Evolutionary conservation across 2,797 vertebrate genomes (phyloP).

Genomic region (Peromyscus attwateri): DNA sequence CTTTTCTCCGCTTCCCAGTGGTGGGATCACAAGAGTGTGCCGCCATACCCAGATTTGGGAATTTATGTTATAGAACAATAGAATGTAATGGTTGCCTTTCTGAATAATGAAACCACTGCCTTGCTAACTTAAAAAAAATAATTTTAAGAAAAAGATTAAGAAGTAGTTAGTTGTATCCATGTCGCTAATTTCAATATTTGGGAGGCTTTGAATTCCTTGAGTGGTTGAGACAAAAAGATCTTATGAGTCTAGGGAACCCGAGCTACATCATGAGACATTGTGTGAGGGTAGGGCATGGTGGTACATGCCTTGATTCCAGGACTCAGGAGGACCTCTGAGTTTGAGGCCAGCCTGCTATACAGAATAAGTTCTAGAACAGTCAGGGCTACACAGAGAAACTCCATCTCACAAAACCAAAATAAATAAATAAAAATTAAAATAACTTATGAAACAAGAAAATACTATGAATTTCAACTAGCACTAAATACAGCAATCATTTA

Average conservation of each 20-base stretch:
- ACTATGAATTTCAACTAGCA: background rate
- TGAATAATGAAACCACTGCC: background rate
- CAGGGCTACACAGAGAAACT: background rate
- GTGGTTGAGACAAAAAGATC: background rate
- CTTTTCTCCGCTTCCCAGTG: background rate
- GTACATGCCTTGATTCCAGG: background rate
- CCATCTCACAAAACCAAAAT: background rate
- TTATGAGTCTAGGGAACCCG: background rate
- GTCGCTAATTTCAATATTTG: background rate
- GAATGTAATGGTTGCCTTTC: background rate
- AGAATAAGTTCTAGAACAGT: background rate
- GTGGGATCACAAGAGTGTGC: background rate
- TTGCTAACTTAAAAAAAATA: background rate
- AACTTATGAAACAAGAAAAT: background rate
- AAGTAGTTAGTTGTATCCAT: background rate
- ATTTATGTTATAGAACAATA: background rate
- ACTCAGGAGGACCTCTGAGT: background rate
- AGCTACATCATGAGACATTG: background rate
- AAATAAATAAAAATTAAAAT: background rate
- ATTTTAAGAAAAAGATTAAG: background rate
- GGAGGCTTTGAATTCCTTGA: background rate
- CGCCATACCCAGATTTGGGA: background rate
- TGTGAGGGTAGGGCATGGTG: background rate
- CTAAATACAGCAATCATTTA: background rate
- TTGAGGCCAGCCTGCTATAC: background rate